Evolutionary conservation across 2,113 vertebrate genomes (phyloP), one percentile per base, ranked within the genome.

Genomic region (Ardeotis arabs): DNA sequence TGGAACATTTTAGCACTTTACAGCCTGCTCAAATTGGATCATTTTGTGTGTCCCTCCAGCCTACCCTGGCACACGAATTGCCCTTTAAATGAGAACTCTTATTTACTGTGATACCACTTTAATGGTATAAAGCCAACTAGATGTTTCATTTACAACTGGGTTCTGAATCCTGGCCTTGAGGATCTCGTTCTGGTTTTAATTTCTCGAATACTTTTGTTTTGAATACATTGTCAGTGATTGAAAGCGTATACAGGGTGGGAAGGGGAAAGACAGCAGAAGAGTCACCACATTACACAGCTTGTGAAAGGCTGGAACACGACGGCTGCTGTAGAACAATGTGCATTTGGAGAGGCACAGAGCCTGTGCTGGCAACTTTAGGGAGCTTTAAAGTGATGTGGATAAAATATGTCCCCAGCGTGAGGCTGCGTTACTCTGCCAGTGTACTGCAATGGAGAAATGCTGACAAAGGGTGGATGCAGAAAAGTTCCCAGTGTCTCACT

Each of bases 131-230:
- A 89, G 31, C 23, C 69, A 89, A 47, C 31, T 69, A 62, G 31
- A 92, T 2, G 0, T 84, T 90, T 92, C 33, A 25, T 84, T 94
- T 89, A 63, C n/a, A 67, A 16, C 24, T 3, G 8, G 2, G 4
- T 89, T 88, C 56, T 88, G 83, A 86, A 67, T 86, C 45, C 58
- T 73, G 45, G 69, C 74, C 80, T 89, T 87, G 73, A 87, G 45
- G 49, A 66, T 82, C 52, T 73, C 22, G 37, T 84, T 96, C 80
- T 93, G 90, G 35, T 93, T 95, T 94, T 95, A 78, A 95, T 93
- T 96, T 96, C 73, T 90, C 14, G 18, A 53, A 91, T 72, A 25
- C 9, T 94, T 84, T 87, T 95, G 64, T 86, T 94, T 90, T 77
- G 27, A 78, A 81, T 87, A 53, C 41, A 84, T 58, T 89, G 52